Conservation (phyloP, 1,140 invertebrate species). For the Macrobrachium rosenbergii region DNA sequence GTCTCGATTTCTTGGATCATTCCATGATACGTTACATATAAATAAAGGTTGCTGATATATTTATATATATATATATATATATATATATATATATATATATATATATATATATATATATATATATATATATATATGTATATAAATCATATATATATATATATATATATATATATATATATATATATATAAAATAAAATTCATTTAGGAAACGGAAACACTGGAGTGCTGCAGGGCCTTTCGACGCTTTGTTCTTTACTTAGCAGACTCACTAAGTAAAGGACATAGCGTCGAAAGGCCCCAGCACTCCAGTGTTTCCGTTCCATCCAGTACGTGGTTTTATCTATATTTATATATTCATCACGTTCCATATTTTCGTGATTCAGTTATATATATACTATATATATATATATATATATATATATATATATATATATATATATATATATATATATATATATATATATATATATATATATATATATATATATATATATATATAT, state of each 20-base stretch:
- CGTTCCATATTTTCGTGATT: not conserved
- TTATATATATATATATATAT: too few relatives aligned
- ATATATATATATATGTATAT: not conserved
- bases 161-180: not conserved
- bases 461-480: not conserved
- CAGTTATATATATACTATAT: too few relatives aligned
- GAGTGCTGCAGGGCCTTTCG: too few relatives aligned
- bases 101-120: too few relatives aligned
- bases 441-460: conserved; percentile 4
- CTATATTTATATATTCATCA: not conserved
- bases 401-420: conserved; percentile 11
- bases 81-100: not conserved
- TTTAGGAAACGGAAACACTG: too few relatives aligned
- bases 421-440: conserved; percentile 13
- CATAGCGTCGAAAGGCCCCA: too few relatives aligned
- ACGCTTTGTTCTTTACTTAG: too few relatives aligned
- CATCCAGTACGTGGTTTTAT: not conserved
- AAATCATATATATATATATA: not conserved
- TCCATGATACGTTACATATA: too few relatives aligned
- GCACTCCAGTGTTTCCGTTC: too few relatives aligned
- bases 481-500: not conserved
- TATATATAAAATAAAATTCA: not conserved
- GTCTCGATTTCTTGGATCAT: too few relatives aligned
- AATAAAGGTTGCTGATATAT: too few relatives aligned
- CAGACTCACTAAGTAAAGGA: too few relatives aligned